Base-by-base conservation (phyloP, 2,797 vertebrate genomes). In the Sorex maritimensis region DNA sequence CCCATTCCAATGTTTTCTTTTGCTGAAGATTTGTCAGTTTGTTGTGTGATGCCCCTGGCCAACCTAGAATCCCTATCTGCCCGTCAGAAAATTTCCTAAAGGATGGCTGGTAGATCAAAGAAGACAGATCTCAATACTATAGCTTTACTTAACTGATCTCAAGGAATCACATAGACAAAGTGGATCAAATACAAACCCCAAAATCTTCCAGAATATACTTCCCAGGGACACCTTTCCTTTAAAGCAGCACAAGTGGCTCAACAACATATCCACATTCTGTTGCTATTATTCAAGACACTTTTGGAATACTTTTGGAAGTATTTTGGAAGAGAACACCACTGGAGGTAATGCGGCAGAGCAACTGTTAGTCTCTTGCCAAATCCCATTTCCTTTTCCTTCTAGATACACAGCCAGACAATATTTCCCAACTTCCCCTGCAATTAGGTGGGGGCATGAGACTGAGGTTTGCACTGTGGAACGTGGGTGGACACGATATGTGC, bases 401-500 rank as follows among this genome's bases (percentile, higher is more conserved):
- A 49, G 17, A 24, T 28, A 77, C 65, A 81, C 5, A 61, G 38
- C 13, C 34, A 68, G 69, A 77, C 14, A n/a, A 0, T 26, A 71
- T 74, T 73, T 72, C 41, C 14, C 58, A 86, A 65, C 28, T 15
- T 74, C 34, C 28, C 28, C 38, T 44, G 34, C 46, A 55, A 46
- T 44, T 74, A 24, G 10, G 7, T 65, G 26, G 15, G 28, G 11
- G 12, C 2, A 11, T 0, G 34, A 72, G 17, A 44, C 34, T 72
- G 67, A 81, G 17, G 19, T 41, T 19, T n/a, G 38, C 41, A 2
- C 12, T 0, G 52, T 21, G 26, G 69, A 58, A 30, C 15, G 10
- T 41, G 61, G 15, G 75, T 19, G 6, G 9, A 12, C 5, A 0
- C 17, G 44, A 46, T 46, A 0, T 13, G 0, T 26, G n/a, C n/a